A percentile compares a stretch with the other conserved stretches of the same genome.
Evolutionary conservation across 2,888 invertebrate genomes (phyloP).

Genomic region (Platerodrilus igneus): DNA sequence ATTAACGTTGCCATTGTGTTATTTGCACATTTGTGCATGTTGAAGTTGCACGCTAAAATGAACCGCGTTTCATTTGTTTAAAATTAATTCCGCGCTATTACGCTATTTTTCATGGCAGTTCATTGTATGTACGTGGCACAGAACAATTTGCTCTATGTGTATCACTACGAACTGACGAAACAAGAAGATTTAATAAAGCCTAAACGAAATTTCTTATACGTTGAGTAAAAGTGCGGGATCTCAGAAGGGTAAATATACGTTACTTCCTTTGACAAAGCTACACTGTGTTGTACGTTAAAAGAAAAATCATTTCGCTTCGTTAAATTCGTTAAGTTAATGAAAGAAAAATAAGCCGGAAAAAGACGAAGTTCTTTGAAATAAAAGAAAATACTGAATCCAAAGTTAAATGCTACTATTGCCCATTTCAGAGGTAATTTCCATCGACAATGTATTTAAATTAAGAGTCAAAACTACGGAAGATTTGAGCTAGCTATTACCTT

Average conservation of each 20-base stretch:
- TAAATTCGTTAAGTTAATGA: constrained; percentile 22
- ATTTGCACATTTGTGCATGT: constrained; percentile 27
- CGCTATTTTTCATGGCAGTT: no score
- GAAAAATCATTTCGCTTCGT: constrained; percentile 20
- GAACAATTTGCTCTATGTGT: no score
- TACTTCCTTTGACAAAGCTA: constrained; percentile 18
- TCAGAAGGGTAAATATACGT: constrained; percentile 22
- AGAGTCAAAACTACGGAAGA: no score
- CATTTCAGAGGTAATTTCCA: no score
- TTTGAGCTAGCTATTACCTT: no score
- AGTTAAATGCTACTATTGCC: no score
- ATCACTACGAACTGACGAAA: constrained; percentile 15
- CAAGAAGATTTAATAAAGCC: constrained; percentile 17
- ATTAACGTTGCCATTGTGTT: constrained; percentile 25
- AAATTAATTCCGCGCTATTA: no score
- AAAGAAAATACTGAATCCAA: no score
- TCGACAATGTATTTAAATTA: no score
- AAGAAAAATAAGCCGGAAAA: constrained; percentile 20
- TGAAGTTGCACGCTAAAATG: no score
- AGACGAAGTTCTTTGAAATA: constrained; percentile 13
- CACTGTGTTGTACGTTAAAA: constrained; percentile 15
- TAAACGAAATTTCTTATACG: constrained; percentile 6
- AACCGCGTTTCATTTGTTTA: no score
- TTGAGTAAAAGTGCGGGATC: constrained; percentile 10
- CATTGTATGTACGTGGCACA: no score